Base-by-base conservation (phyloP, 2,113 vertebrate species). In the rat (Rattus norvegicus) region DNA sequence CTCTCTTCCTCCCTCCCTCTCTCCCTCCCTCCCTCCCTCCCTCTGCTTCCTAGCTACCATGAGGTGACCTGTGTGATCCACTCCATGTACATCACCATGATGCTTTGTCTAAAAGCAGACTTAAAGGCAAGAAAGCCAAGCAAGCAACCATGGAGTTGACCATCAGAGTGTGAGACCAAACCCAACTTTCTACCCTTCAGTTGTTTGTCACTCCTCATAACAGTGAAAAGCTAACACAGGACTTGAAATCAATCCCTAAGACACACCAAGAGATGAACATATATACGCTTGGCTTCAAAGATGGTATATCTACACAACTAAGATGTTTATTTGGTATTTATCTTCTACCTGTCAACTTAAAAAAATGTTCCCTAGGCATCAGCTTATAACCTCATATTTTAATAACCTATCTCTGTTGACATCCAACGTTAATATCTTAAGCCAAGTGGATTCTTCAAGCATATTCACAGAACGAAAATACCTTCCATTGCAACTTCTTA, bases 391-490 rank as follows among this genome's bases (percentile, higher is more conserved):
- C 7, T 56, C 19, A 72, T 81, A n/a, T 94, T 79, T 91, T 91
- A 91, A 73, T 19, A 54, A 39, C 5, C 63, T 80, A n/a, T 91
- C 30, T 59, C 6, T 94, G 17, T 49, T 90, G 94, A 95, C 39
- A 92, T 65, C 59, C 20, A 88, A 76, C 1, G 1, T 19, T 80
- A 93, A n/a, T 75, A 92, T 59, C 47, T 88, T 52, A 97, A 22
- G 14, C 39, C 70, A 93, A 91, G 54, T 67, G 3, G 17, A 90
- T 63, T 87, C 28, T 59, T 49, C 5, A 8, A 33, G 47, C 20
- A 65, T 69, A 87, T 92, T 93, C 86, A 86, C 26, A 86, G n/a
- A 92, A 52, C 30, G 67, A 67, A 93, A 93, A 81, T 86, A 80
- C 2, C 3, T 93, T 24, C 28, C 28, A 87, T 91, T 59, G 52